phyloP scores from a whole-genome alignment of 2,888 invertebrate genomes.

The Acanthosepion esculentum region DNA sequence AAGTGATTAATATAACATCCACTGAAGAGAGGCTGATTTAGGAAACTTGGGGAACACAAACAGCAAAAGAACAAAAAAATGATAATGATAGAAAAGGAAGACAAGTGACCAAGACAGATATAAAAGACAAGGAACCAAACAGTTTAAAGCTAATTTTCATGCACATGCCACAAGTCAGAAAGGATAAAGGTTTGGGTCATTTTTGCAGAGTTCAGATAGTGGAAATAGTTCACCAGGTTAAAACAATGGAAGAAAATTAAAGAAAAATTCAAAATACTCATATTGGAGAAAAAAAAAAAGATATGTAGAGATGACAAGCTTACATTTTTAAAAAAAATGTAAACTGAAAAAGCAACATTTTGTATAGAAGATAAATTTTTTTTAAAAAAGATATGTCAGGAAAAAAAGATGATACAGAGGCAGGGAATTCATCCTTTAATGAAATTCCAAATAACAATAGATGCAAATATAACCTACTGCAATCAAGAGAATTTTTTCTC shows the following conservation, averaged over 20 bases:
- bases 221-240: neutral
- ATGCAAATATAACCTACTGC: too few species aligned
- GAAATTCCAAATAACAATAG: too few species aligned
- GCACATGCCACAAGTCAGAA: neutral
- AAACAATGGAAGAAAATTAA: neutral
- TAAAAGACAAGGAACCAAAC: neutral
- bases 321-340: too few species aligned
- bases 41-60: neutral
- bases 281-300: neutral
- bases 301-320: too few species aligned
- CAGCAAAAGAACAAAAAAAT: neutral
- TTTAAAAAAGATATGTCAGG: too few species aligned
- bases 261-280: neutral
- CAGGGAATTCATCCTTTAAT: too few species aligned
- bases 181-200: neutral
- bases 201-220: neutral
- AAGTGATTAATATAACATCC: constrained; percentile 18
- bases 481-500: too few species aligned
- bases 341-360: too few species aligned
- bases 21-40: neutral
- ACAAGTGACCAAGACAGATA: neutral
- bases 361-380: too few species aligned
- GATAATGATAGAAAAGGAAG: neutral
- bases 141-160: neutral
- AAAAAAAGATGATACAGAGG: too few species aligned